Percentiles rank a stretch among this genome's conserved stretches.
phyloP scores from a whole-genome alignment of 2,888 invertebrate genomes.

The Anarsia innoxiella region DNA sequence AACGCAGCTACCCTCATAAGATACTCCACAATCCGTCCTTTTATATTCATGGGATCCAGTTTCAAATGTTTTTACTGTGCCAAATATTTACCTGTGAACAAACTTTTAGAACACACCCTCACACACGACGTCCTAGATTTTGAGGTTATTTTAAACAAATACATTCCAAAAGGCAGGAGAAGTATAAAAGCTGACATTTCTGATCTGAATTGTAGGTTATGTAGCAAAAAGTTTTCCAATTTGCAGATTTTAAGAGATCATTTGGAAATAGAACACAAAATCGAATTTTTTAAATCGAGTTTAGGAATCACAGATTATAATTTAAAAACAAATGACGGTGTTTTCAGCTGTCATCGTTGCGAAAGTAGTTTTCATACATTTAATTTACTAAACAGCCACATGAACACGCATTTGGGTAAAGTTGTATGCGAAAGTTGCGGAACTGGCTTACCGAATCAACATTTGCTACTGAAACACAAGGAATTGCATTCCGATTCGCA shows the following conservation, averaged over 20 bases:
- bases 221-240: conserved; percentile 24
- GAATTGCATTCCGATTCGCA: conserved; percentile 31
- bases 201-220: conserved; percentile 35
- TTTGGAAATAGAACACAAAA: conserved; percentile 29
- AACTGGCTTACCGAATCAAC: conserved; percentile 38
- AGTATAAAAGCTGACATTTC: conserved; percentile 44
- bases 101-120: conserved; percentile 34
- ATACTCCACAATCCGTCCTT: conserved; percentile 42
- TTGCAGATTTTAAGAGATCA: too few relatives aligned
- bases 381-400: conserved; percentile 34
- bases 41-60: conserved; percentile 42
- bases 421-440: conserved; percentile 51
- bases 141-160: conserved; percentile 29
- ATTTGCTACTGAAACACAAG: conserved; percentile 36
- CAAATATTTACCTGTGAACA: conserved; percentile 28
- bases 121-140: conserved; percentile 26
- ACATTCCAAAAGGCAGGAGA: conserved; percentile 35
- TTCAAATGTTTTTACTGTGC: conserved; percentile 49
- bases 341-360: conserved; percentile 40
- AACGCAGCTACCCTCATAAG: conserved; percentile 43
- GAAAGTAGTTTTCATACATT: conserved; percentile 33
- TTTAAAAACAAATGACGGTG: conserved; percentile 30
- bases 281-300: conserved; percentile 27
- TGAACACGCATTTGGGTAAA: conserved; percentile 43
- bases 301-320: conserved; percentile 49